phyloP scores from a whole-genome alignment of 2,888 invertebrate species.

The Rhodophaea formosa region DNA sequence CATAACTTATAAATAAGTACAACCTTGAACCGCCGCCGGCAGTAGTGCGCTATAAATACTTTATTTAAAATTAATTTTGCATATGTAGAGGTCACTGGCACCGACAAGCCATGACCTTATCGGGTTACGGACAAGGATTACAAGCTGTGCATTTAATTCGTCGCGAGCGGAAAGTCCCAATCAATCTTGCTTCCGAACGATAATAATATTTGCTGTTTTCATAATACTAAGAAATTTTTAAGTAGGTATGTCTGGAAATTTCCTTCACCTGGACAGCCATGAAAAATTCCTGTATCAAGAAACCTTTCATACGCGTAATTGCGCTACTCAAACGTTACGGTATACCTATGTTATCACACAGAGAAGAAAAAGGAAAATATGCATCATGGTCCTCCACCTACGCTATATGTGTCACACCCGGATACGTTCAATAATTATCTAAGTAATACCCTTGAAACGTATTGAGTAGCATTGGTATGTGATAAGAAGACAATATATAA shows the following conservation, averaged over 20 bases:
- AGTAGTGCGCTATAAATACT: not conserved
- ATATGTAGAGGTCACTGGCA: not conserved
- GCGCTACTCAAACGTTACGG: too few relatives aligned
- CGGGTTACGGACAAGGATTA: conserved; percentile 7
- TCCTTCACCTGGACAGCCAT: not conserved
- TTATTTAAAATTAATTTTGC: not conserved
- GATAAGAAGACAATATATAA: too few relatives aligned
- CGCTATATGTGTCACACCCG: too few relatives aligned
- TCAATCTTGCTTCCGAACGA: not conserved
- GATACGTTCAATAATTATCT: too few relatives aligned
- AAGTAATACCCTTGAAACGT: too few relatives aligned
- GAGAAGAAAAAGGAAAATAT: too few relatives aligned
- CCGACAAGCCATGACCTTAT: conserved; percentile 1
- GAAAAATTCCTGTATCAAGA: not conserved
- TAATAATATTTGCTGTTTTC: not conserved
- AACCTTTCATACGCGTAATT: too few relatives aligned
- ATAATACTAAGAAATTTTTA: conserved; percentile 1
- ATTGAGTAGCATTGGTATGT: too few relatives aligned
- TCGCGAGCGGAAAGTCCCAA: not conserved
- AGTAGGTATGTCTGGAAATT: not conserved
- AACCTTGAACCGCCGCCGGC: not conserved
- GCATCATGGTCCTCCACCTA: too few relatives aligned
- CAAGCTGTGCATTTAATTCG: not conserved
- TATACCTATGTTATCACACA: too few relatives aligned
- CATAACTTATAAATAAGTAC: not conserved